Percentiles rank a stretch among this genome's conserved stretches.
Conservation (phyloP, 2,113 vertebrate genomes). For the Sialia sialis region DNA sequence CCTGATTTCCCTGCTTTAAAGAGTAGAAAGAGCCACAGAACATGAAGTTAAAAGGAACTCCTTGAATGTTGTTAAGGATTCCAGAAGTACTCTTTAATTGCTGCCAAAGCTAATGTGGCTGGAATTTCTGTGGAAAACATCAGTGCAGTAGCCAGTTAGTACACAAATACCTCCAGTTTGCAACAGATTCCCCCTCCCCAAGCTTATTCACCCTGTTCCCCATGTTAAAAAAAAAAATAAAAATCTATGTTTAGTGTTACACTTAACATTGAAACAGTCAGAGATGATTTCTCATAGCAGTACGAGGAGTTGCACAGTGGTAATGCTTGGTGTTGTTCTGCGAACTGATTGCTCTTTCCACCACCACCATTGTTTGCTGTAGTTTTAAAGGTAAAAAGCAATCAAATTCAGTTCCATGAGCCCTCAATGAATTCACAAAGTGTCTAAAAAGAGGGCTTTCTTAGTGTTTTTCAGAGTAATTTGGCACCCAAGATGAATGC, state of each 20-base stretch:
- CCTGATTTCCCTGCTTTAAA: neutral
- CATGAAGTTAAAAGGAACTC: neutral
- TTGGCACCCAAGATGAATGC: neutral
- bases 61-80: conserved; percentile 20
- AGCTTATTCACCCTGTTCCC: neutral
- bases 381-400: neutral
- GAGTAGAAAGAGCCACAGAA: neutral
- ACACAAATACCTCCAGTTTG: neutral
- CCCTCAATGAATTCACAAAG: neutral
- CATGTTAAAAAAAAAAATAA: neutral
- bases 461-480: neutral
- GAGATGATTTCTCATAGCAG: neutral
- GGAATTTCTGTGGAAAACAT: conserved; percentile 25
- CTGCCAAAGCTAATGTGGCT: neutral
- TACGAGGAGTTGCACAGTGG: neutral
- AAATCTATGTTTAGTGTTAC: neutral
- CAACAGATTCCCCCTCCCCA: neutral
- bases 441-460: neutral
- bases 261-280: neutral
- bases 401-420: neutral
- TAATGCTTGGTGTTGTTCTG: neutral
- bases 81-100: conserved; percentile 27
- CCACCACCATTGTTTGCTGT: neutral
- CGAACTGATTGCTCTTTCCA: neutral
- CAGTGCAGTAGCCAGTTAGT: neutral